phyloP scores from a whole-genome alignment of 2,888 invertebrate genomes.

The Saturnia japonica region DNA sequence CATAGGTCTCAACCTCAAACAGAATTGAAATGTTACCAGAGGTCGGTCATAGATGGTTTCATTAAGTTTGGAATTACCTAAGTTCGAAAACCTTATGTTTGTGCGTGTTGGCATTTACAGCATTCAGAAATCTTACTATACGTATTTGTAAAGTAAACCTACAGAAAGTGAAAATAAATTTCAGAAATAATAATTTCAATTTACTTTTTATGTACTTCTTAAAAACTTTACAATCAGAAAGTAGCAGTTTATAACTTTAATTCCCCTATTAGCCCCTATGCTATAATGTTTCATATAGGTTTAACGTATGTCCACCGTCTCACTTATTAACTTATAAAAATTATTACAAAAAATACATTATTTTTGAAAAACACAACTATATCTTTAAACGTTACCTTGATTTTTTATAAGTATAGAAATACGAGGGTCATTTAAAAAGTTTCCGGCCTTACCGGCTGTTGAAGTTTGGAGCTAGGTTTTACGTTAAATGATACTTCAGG shows the following conservation, averaged over 20 bases:
- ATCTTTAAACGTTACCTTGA: no score
- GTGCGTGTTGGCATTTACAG: neutral
- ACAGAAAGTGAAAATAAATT: neutral
- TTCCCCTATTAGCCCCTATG: no score
- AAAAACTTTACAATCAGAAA: neutral
- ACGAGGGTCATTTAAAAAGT: no score
- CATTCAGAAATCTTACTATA: neutral
- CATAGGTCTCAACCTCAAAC: neutral
- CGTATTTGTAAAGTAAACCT: neutral
- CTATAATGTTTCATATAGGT: neutral
- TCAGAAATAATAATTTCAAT: neutral
- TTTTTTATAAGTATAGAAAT: no score
- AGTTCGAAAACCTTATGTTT: neutral
- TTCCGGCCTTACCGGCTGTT: no score
- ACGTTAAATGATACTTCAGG: no score
- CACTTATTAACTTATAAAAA: no score
- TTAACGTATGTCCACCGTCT: no score
- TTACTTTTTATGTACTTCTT: neutral
- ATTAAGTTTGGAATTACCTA: neutral
- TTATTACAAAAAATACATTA: no score
- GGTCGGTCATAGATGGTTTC: neutral
- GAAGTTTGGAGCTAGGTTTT: no score
- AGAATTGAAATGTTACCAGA: neutral
- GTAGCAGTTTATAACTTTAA: no score
- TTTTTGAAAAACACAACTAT: no score